Evolutionary conservation across 2,113 vertebrate genomes (phyloP), one percentile per base, ranked within the genome.

Genomic region (Spermophilus dauricus): DNA sequence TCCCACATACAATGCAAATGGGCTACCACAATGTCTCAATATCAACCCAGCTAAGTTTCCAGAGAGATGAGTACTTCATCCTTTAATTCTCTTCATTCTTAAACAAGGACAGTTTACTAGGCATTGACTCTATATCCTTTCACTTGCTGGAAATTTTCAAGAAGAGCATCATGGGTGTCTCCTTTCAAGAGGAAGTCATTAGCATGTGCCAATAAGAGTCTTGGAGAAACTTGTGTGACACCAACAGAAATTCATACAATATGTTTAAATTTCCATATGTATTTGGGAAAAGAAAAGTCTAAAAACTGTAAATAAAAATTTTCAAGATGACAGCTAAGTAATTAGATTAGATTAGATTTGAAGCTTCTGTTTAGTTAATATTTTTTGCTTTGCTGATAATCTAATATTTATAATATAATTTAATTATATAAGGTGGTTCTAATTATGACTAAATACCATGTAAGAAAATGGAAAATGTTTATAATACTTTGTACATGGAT

Each of bases 361-460:
- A 2, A 24, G 30, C 30, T 80, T 77, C 11, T 93, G 20, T 56
- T 77, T 72, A 77, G 8, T 26, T 22, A 56, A 22, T 58, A 72
- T 53, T 69, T 65, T 48, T 85, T 32, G 3, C 16, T 88, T 94
- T 5, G 67, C 26, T 51, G 34, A 65, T 82, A 70, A 69, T 34
- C 37, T 70, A 81, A 77, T 69, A 61, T 86, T 78, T 81, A 53
- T 28, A 86, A 37, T 65, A 78, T 65, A 92, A 86, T 53, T 39
- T 72, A 96, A 22, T 80, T 18, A 51, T 48, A 63, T 1, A 51
- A 91, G 4, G 78, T 72, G 22, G 11, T 58, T 86, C 80, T 67
- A 83, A 17, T 53, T 86, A 39, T 87, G 10, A 17, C 61, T 95
- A 42, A 83, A 84, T 86, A 8, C 16, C 65, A 28, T 37, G 14